Percentiles rank a stretch among this genome's conserved stretches.
Evolutionary conservation across 2,888 invertebrate species (phyloP).

Genomic region (Polyommatus icarus): DNA sequence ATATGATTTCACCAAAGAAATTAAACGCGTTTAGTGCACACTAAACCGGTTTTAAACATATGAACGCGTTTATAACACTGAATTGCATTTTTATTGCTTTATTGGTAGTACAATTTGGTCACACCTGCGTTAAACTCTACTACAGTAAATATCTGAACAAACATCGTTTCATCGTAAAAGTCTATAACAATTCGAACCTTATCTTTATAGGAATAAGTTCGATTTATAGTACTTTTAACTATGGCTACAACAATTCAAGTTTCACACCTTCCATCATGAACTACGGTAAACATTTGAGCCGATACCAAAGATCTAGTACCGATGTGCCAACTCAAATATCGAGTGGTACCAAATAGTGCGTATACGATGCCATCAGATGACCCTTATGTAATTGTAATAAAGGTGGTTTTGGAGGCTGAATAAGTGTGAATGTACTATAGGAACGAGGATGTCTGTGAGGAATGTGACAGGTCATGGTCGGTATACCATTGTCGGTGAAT

Average conservation of each 20-base stretch:
- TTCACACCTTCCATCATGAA: neutral
- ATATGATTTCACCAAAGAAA: too few relatives aligned
- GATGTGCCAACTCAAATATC: conserved; percentile 1
- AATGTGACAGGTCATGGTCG: conserved; percentile 1
- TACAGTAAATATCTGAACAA: neutral
- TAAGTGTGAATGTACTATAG: neutral
- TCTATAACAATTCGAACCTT: neutral
- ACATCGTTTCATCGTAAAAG: neutral
- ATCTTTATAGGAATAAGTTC: neutral
- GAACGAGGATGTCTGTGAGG: neutral
- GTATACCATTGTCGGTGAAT: neutral
- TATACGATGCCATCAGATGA: neutral
- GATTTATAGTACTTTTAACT: neutral
- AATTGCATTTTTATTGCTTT: too few relatives aligned
- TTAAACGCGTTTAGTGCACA: too few relatives aligned
- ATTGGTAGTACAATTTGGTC: too few relatives aligned
- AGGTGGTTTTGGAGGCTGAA: neutral
- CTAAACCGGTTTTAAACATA: too few relatives aligned
- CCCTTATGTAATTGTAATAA: neutral
- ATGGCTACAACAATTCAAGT: neutral
- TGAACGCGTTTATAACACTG: too few relatives aligned
- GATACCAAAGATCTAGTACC: neutral
- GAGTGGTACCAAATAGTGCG: neutral
- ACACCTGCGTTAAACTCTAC: neutral
- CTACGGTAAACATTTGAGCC: neutral